Evolutionary conservation across 2,113 vertebrate genomes (phyloP), one percentile per base, ranked within the genome.

Genomic region (Thryonomys swinderianus): DNA sequence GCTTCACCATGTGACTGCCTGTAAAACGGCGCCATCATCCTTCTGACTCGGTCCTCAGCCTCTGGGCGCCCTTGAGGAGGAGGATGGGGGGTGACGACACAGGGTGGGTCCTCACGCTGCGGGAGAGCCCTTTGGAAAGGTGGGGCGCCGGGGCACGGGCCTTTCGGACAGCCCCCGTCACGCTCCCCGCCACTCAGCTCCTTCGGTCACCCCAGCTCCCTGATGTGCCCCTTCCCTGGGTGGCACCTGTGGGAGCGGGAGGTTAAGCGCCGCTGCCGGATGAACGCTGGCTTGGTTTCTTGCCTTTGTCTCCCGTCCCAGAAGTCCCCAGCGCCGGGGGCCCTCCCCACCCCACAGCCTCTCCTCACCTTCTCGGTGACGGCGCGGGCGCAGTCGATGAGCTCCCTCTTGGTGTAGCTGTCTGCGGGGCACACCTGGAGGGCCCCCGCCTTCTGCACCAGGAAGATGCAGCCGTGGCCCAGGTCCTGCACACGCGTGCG

Each of bases 361-460:
- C 20, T 48, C 78, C 98, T 97, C 98, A 99, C 99, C 99, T 99
- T 99, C 96, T 99, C 99, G 0, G 99, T 99, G 98, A 99, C 99
- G 0, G 99, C 98, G 0, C 99, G 99, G 45, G 99, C 99, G 74
- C 99, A 99, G 83, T 99, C 99, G 30, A 99, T 99, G 97, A 99
- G 98, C 98, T 99, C 99, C 94, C 99, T 98, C 95, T 99, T 99
- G 95, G 99, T 99, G 97, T 99, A 99, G 97, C 99, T 99, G 97
- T 99, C 99, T 0, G 99, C 99, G 87, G 99, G 99, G 97, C 99
- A 99, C 88, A 99, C 99, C 98, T 99, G 99, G 84, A 99, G 98
- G 34, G 99, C 99, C 66, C 99, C 99, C 0, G 99, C 99, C 98
- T 99, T 99, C 98, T 99, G 99, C 42, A 99, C 99, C 98, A 99